Percentiles rank a stretch among this genome's conserved stretches.
These are phyloP conservation scores for Erebia epiphron DNA, from an alignment of 2,888 invertebrate species.

Conservation along the genomic window DNA sequence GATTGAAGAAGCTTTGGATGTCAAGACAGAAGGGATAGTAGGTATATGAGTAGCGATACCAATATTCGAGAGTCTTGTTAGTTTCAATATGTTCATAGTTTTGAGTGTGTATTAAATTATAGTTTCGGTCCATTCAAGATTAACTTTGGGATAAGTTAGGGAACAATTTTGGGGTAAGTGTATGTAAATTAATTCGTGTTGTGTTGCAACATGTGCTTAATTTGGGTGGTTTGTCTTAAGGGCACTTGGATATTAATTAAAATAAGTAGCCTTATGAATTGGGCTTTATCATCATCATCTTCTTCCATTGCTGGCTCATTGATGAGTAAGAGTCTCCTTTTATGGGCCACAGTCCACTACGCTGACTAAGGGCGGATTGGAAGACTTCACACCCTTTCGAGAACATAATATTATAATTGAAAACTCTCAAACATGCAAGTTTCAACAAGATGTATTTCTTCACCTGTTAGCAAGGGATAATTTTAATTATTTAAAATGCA, in stretches of 20 bases:
- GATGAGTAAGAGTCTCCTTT: too few relatives aligned
- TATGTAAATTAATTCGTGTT: slow-evolving; percentile 36
- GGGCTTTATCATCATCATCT: neutral
- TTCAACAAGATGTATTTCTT: too few relatives aligned
- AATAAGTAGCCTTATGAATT: neutral
- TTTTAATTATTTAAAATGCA: too few relatives aligned
- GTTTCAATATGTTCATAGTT: slow-evolving; percentile 43
- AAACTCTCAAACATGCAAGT: neutral
- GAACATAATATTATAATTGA: too few relatives aligned
- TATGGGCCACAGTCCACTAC: too few relatives aligned
- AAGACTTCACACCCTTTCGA: too few relatives aligned
- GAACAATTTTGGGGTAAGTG: slow-evolving; percentile 34
- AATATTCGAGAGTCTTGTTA: slow-evolving; percentile 39
- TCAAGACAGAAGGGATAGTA: neutral
- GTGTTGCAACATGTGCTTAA: slow-evolving; percentile 31
- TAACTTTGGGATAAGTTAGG: slow-evolving; percentile 39
- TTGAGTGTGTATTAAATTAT: slow-evolving; percentile 43
- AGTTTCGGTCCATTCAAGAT: slow-evolving; percentile 40
- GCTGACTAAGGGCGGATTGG: too few relatives aligned
- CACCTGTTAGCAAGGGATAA: too few relatives aligned
- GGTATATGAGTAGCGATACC: slow-evolving; percentile 36
- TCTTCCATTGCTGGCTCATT: too few relatives aligned
- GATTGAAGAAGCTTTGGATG: neutral
- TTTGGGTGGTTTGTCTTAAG: slow-evolving; percentile 24
- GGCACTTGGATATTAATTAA: slow-evolving; percentile 11